Base-by-base conservation (phyloP, 2,888 invertebrate genomes). In the Drosophila lacicola region DNA sequence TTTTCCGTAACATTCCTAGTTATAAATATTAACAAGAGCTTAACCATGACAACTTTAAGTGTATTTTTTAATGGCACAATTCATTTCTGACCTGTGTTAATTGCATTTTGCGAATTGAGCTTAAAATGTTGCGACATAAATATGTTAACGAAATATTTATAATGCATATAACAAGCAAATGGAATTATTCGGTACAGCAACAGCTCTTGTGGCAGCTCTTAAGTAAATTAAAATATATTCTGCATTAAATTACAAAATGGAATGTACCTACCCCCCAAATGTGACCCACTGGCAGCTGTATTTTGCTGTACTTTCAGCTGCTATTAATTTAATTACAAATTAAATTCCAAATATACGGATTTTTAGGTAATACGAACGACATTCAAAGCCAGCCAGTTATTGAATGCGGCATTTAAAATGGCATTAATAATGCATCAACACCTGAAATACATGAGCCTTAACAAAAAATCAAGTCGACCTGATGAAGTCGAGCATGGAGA, bases 371-470 rank as follows among this genome's bases (percentile, higher is more conserved):
- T 50, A 51, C 56, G 62, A 8, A 49, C 55, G 45, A 49, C 66
- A 60, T 49, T 44, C 49, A 50, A 62, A 74, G 46, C 62, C 49
- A 45, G 25, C 21, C 45, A 57, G 45, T 57, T 54, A 75, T 76
- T 73, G 73, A 77, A 65, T 86, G 81, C 33, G 53, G 70, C 83
- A 86, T 88, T 86, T 88, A 78, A 88, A 86, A 81, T 86, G 71
- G 62, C 73, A 86, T 86, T 80, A 81, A 86, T 86, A 86, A 83
- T 86, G 78, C 88, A 86, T 68, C 74, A 72, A 76, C 86, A 82
- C 75, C 88, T 81, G 79, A 68, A 75, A 68, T 45, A 53, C 56
- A 53, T 19, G 10, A 58, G 34, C 47, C 42, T 14, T n/a, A 50
- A 34, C 47, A 39, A 25, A 55, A 41, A 57, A 19, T 29, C 49